These are phyloP conservation scores for Disparrhopalites patrizii DNA, from an alignment of 2,888 invertebrate species.

Conservation along the genomic window DNA sequence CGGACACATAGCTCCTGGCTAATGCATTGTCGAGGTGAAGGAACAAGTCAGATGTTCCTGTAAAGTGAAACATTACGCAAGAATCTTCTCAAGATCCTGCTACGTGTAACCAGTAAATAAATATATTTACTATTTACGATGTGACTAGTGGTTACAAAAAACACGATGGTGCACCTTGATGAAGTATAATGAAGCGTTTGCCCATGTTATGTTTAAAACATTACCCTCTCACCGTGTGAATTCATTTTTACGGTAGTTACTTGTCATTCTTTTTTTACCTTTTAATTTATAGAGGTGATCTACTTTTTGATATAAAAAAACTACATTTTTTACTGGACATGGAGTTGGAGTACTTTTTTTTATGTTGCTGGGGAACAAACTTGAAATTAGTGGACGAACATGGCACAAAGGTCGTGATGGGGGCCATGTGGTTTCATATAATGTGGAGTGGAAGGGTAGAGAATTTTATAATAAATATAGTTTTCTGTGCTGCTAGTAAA, in stretches of 20 bases:
- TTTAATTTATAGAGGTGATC: constrained; percentile 23
- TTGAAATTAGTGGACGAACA: not conserved
- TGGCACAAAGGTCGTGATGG: not conserved
- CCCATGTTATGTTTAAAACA: not conserved
- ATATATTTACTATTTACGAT: no score
- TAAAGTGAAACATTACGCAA: no score
- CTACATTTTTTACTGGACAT: not conserved
- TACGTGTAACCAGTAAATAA: no score
- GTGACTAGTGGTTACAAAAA: no score
- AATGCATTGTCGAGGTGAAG: no score
- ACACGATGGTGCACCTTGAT: not conserved
- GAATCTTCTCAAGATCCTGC: no score
- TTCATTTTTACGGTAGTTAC: not conserved
- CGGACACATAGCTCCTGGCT: no score
- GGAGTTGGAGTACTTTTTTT: not conserved
- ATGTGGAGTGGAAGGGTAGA: no score
- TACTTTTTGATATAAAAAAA: constrained; percentile 8
- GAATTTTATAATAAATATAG: no score
- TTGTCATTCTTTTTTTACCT: not conserved
- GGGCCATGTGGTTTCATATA: no score
- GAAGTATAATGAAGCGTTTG: not conserved
- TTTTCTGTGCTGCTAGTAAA: no score
- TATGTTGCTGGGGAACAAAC: not conserved
- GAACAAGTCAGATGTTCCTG: no score
- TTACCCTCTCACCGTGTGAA: not conserved